A percentile compares a stretch with the other conserved stretches of the same genome.
phyloP scores from a whole-genome alignment of 2,888 invertebrate genomes.

The Meta bourneti region DNA sequence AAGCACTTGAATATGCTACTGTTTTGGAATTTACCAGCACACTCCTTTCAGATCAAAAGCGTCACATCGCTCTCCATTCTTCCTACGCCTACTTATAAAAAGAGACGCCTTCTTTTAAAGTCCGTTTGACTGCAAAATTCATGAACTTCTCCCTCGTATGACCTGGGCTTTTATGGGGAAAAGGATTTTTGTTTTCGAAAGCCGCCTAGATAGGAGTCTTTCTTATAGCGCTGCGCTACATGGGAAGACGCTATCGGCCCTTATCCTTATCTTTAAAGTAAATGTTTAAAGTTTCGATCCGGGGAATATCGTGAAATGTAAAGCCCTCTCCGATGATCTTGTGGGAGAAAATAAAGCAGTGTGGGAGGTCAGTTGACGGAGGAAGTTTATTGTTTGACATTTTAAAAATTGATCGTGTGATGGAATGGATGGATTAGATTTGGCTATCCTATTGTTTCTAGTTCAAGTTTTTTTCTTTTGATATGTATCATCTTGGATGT shows the following conservation, averaged over 20 bases:
- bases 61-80: slow-evolving; percentile 5
- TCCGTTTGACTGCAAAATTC: slow-evolving; percentile 49
- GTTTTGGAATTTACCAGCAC: slow-evolving; percentile 18
- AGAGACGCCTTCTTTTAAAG: slow-evolving; percentile 1
- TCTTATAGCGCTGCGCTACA: slow-evolving; percentile 22
- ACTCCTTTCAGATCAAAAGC: slow-evolving; percentile 23
- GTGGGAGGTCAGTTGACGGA: background rate
- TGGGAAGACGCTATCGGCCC: slow-evolving; percentile 45
- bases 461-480: background rate
- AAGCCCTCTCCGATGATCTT: background rate
- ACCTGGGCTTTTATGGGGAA: slow-evolving; percentile 23
- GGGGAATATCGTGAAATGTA: background rate
- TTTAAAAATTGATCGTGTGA: background rate
- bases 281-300: slow-evolving; percentile 38
- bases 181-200: slow-evolving; percentile 25
- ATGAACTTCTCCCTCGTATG: slow-evolving; percentile 49
- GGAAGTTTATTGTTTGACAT: slow-evolving; percentile 1
- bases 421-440: background rate
- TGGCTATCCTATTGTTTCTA: background rate
- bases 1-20: slow-evolving; percentile 12
- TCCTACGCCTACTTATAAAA: slow-evolving; percentile 3
- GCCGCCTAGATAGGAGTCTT: slow-evolving; percentile 10
- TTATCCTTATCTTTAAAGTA: slow-evolving; percentile 38
- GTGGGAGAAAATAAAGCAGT: background rate
- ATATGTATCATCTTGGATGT: background rate